A percentile compares a stretch with the other conserved stretches of the same genome.
Evolutionary conservation across 2,797 vertebrate species (phyloP).

Genomic region (Intellagama lesueurii): DNA sequence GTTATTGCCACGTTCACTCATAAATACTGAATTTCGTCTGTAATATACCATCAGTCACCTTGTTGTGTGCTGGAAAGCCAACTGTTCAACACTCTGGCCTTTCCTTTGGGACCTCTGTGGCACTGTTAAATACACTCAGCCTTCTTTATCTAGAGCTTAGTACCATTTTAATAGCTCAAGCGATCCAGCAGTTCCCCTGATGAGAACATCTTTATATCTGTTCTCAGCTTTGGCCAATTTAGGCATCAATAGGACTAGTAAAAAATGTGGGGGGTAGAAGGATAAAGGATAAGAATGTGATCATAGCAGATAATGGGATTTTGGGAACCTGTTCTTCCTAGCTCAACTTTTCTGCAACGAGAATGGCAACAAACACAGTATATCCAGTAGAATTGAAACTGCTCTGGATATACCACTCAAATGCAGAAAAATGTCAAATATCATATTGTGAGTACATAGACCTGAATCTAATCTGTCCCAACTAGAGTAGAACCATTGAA

Average conservation of each 20-base stretch:
- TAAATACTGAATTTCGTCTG: conserved; percentile 28
- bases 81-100: neutral
- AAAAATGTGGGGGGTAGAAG: neutral
- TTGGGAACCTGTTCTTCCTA: neutral
- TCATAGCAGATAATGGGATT: neutral
- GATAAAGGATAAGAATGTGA: neutral
- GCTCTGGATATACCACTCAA: neutral
- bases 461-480: no score
- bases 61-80: neutral
- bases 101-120: neutral
- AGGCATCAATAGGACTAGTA: neutral
- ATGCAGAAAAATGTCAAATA: no score
- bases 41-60: conserved; percentile 21
- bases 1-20: conserved; percentile 16
- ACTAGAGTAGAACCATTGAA: no score
- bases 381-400: neutral
- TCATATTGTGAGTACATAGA: no score
- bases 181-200: neutral
- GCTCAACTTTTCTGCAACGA: neutral
- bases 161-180: conserved; percentile 13
- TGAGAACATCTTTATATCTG: conserved; percentile 1
- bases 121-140: neutral
- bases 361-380: neutral
- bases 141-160: neutral
- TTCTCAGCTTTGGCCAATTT: neutral